Conservation (phyloP, 2,888 invertebrate genomes). For the Ptilodon capucinus region DNA sequence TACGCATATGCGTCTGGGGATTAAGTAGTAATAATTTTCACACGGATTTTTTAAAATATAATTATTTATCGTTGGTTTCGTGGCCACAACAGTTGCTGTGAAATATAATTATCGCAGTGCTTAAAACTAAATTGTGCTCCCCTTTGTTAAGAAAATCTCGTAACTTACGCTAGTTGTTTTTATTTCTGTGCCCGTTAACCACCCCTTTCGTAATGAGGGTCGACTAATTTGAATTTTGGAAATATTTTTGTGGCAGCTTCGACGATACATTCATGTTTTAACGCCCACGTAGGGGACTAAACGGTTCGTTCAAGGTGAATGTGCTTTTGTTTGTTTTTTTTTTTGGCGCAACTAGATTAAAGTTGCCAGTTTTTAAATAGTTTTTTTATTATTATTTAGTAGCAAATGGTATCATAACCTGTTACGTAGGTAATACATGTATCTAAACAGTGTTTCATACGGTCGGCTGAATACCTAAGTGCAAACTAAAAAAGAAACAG, state of each 20-base stretch:
- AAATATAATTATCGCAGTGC: slow-evolving; percentile 34
- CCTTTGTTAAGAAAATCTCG: slow-evolving; percentile 32
- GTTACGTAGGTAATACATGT: no score
- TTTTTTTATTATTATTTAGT: no score
- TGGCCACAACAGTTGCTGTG: slow-evolving; percentile 11
- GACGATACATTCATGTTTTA: not conserved
- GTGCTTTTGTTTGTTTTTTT: not conserved
- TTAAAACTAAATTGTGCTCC: slow-evolving; percentile 29
- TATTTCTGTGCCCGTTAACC: slow-evolving; percentile 15
- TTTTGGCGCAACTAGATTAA: not conserved
- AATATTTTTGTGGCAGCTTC: slow-evolving; percentile 4
- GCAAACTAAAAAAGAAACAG: no score
- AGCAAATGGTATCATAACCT: no score
- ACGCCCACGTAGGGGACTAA: not conserved
- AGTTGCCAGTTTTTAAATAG: not conserved
- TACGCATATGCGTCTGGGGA: no score
- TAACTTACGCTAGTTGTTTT: slow-evolving; percentile 18
- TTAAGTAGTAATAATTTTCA: no score
- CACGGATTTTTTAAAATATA: no score
- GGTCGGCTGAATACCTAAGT: no score
- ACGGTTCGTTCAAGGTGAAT: not conserved
- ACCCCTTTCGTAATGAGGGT: slow-evolving; percentile 12
- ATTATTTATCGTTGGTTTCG: slow-evolving; percentile 13
- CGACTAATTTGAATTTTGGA: slow-evolving; percentile 20
- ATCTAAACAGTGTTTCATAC: no score